Evolutionary conservation across 2,797 vertebrate genomes (phyloP).

Genomic region (Lutjanus campechanus): DNA sequence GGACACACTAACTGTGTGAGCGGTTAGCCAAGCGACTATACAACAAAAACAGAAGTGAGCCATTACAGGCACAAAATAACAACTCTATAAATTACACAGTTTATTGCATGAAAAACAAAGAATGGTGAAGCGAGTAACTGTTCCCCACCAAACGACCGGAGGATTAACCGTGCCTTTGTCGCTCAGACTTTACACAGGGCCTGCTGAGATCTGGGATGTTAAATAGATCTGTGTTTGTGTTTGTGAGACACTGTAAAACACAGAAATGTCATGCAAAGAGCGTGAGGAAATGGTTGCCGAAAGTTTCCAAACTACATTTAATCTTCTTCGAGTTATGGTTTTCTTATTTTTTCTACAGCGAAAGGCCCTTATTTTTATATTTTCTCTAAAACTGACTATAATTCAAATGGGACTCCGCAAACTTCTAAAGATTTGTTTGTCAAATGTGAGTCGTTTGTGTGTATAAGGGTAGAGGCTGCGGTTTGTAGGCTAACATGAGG

Average conservation of each 20-base stretch:
- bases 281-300: constrained; percentile 14
- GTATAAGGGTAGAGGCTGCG: constrained; percentile 15
- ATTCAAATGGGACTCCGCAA: neutral
- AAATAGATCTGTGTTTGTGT: constrained; percentile 15
- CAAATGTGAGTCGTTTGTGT: neutral
- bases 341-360: neutral
- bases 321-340: neutral
- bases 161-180: constrained; percentile 24
- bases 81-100: constrained; percentile 62
- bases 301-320: neutral
- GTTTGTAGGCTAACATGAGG: constrained; percentile 18
- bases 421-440: neutral
- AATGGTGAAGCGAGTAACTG: constrained; percentile 13
- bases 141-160: constrained; percentile 20
- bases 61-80: constrained; percentile 66
- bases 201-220: neutral
- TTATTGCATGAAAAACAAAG: constrained; percentile 64
- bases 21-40: constrained; percentile 16
- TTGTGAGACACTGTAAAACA: constrained; percentile 1
- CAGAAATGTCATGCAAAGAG: neutral
- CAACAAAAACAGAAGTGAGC: constrained; percentile 48
- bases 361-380: neutral
- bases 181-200: constrained; percentile 8
- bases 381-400: neutral
- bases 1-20: constrained; percentile 42